phyloP scores from a whole-genome alignment of 1,140 invertebrate genomes.

The Aphelenchoides avenae region DNA sequence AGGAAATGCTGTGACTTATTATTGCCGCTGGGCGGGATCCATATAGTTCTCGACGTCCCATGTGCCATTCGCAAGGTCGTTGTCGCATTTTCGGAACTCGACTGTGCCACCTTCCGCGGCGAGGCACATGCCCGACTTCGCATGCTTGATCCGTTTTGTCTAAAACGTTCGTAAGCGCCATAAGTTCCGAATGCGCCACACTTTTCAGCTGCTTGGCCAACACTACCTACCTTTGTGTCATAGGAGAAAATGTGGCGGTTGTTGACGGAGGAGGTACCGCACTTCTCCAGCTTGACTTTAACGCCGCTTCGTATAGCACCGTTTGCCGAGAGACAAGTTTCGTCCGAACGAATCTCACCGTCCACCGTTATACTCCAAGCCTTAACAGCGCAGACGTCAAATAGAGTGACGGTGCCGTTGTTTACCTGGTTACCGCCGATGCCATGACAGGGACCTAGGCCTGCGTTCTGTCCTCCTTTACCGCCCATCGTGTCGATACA shows the following conservation, averaged over 20 bases:
- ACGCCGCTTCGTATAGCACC: not conserved
- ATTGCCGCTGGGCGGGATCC: no score
- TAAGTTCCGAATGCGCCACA: conserved; percentile 5
- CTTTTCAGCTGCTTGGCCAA: conserved; percentile 2
- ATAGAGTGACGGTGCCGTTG: not conserved
- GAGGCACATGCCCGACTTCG: conserved; percentile 16
- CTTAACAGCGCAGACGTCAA: conserved; percentile 14
- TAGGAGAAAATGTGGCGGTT: conserved; percentile 28
- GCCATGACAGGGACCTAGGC: conserved; percentile 40
- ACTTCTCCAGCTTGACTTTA: conserved; percentile 39
- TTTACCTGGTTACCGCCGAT: conserved; percentile 45
- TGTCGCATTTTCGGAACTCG: not conserved
- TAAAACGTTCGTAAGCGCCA: conserved; percentile 21
- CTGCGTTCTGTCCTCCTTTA: conserved; percentile 38
- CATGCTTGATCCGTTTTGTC: conserved; percentile 19
- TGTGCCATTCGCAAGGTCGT: not conserved
- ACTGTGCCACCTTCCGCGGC: not conserved
- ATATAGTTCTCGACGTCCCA: conserved; percentile 10
- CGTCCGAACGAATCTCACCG: conserved; percentile 46
- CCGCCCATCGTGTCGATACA: conserved; percentile 47
- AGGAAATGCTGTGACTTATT: no score
- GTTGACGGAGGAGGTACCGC: conserved; percentile 21
- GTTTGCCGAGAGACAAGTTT: conserved; percentile 30
- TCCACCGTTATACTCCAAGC: conserved; percentile 38
- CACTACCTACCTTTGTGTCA: conserved; percentile 16